These are phyloP conservation scores for Rhinichthys osculus DNA, from an alignment of 2,797 vertebrate genomes.

Conservation along the genomic window DNA sequence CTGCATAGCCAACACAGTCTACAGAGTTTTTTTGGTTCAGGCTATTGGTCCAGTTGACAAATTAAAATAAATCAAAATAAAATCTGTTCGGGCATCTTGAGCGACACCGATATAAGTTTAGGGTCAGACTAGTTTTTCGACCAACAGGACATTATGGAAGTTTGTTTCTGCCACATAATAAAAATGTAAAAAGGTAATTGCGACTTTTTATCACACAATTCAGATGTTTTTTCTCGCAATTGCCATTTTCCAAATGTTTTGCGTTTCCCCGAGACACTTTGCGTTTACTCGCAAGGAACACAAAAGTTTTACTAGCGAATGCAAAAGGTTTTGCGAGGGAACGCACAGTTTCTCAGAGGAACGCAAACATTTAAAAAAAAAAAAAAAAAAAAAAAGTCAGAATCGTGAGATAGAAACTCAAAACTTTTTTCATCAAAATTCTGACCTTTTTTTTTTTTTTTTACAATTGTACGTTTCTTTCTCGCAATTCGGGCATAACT, in stretches of 20 bases:
- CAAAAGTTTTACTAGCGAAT: no score
- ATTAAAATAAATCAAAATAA: not conserved
- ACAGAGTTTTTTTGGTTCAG: not conserved
- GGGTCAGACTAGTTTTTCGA: not conserved
- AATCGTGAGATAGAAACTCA: not conserved
- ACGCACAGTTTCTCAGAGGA: no score
- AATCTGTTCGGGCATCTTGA: not conserved
- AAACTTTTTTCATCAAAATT: no score
- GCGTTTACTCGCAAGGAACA: no score
- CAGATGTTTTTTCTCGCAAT: not conserved
- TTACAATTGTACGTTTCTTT: not conserved
- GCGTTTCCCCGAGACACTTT: no score
- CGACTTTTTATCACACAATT: not conserved
- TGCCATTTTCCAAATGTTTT: not conserved
- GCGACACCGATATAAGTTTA: not conserved
- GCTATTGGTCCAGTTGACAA: not conserved
- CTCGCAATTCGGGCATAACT: not conserved
- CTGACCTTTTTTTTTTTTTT: no score
- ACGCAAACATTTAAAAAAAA: no score
- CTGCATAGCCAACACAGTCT: slow-evolving; percentile 20
- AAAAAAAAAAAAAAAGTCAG: no score
- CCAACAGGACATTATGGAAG: not conserved
- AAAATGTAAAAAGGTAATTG: not conserved
- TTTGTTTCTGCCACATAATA: not conserved
- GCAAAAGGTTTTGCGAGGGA: no score